Evolutionary conservation across 2,888 invertebrate genomes (phyloP).

Genomic region (Rhagonycha fulva): DNA sequence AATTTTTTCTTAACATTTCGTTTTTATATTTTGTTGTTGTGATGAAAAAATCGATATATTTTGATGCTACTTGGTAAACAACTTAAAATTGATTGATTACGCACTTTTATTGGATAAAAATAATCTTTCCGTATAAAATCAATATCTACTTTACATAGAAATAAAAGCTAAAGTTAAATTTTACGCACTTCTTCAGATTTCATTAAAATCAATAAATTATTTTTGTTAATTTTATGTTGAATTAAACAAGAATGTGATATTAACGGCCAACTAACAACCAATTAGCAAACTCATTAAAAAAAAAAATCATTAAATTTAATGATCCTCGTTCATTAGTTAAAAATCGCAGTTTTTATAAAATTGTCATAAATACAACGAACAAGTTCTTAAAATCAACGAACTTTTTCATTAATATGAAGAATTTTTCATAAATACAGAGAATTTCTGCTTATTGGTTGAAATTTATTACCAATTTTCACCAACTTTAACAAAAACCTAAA

Average conservation of each 20-base stretch:
- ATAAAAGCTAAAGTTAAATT: not conserved
- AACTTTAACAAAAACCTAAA: not conserved
- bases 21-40: not conserved
- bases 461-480: not conserved
- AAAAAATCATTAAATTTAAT: too few relatives aligned
- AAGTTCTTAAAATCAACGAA: too few relatives aligned
- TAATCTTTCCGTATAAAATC: not conserved
- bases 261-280: too few relatives aligned
- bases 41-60: not conserved
- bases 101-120: not conserved
- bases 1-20: constrained; percentile 5
- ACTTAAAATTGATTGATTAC: not conserved
- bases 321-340: too few relatives aligned
- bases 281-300: too few relatives aligned
- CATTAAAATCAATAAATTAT: not conserved
- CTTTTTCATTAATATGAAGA: too few relatives aligned
- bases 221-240: not conserved
- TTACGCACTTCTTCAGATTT: not conserved
- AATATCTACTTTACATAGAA: not conserved
- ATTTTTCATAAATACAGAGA: too few relatives aligned
- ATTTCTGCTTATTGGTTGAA: too few relatives aligned
- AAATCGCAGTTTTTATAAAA: too few relatives aligned
- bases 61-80: constrained; percentile 4
- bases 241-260: too few relatives aligned
- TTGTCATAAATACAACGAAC: too few relatives aligned